A percentile compares a stretch with the other conserved stretches of the same genome.
Evolutionary conservation across 2,888 invertebrate species (phyloP).

Genomic region (Hemaris fuciformis): DNA sequence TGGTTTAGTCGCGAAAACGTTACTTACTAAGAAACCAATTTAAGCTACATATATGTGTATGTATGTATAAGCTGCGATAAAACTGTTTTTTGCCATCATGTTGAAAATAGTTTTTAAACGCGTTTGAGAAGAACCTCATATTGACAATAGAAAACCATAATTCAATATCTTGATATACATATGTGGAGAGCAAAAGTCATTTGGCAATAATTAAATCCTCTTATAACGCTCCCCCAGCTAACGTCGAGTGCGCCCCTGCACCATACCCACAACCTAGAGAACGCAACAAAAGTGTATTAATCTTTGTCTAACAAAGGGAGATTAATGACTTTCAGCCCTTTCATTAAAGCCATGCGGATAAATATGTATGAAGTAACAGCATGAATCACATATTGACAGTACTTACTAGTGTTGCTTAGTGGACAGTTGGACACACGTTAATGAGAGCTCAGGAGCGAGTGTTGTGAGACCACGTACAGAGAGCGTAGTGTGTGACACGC

Average conservation of each 20-base stretch:
- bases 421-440: not conserved
- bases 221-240: not conserved
- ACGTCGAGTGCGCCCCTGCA: not conserved
- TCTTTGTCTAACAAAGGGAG: slow-evolving; percentile 20
- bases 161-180: not conserved
- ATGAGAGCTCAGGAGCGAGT: not conserved
- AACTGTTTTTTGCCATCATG: too few relatives aligned
- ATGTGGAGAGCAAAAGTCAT: not conserved
- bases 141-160: not conserved
- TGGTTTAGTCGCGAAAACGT: too few relatives aligned
- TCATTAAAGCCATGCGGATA: slow-evolving; percentile 16
- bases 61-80: too few relatives aligned
- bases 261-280: slow-evolving; percentile 13
- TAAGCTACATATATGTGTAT: too few relatives aligned
- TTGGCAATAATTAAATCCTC: not conserved
- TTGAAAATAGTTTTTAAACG: too few relatives aligned
- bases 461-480: not conserved
- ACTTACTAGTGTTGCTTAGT: not conserved
- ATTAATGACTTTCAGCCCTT: slow-evolving; percentile 21
- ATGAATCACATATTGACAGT: slow-evolving; percentile 8
- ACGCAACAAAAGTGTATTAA: slow-evolving; percentile 22
- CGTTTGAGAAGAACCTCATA: not conserved
- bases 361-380: slow-evolving; percentile 11
- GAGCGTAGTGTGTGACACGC: not conserved
- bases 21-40: too few relatives aligned